phyloP scores from a whole-genome alignment of 2,888 invertebrate species.

The Synanthedon myopaeformis region DNA sequence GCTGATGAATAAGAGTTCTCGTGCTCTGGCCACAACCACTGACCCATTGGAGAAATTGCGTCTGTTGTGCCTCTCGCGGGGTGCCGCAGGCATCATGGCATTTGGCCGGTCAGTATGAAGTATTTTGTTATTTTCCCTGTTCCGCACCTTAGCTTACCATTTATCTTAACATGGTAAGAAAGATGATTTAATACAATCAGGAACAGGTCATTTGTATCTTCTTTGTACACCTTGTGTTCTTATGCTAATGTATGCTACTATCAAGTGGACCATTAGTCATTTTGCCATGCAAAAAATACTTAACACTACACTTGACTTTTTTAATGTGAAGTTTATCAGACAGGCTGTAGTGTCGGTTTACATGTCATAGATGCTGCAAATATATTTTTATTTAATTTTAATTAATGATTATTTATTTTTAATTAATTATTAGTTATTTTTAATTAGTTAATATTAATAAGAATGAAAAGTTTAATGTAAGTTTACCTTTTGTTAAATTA shows the following conservation, averaged over 20 bases:
- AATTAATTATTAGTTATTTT: no score
- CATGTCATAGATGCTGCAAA: no score
- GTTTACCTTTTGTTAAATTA: neutral
- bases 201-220: neutral
- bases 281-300: no score
- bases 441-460: no score
- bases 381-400: no score
- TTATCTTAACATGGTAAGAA: no score
- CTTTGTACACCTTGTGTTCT: neutral
- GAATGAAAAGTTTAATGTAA: no score
- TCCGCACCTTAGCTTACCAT: neutral
- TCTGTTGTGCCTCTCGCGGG: conserved; percentile 84
- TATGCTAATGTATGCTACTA: neutral
- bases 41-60: conserved; percentile 89
- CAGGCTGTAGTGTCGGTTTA: no score
- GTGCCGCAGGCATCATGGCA: conserved; percentile 89
- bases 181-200: neutral
- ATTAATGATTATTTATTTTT: no score
- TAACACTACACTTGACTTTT: no score
- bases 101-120: conserved; percentile 76
- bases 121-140: neutral
- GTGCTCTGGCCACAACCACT: conserved; percentile 75
- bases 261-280: no score
- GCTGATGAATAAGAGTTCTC: conserved; percentile 79
- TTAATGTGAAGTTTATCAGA: no score